Evolutionary conservation across 2,888 invertebrate species (phyloP).

Genomic region (Drosophila silvestris): DNA sequence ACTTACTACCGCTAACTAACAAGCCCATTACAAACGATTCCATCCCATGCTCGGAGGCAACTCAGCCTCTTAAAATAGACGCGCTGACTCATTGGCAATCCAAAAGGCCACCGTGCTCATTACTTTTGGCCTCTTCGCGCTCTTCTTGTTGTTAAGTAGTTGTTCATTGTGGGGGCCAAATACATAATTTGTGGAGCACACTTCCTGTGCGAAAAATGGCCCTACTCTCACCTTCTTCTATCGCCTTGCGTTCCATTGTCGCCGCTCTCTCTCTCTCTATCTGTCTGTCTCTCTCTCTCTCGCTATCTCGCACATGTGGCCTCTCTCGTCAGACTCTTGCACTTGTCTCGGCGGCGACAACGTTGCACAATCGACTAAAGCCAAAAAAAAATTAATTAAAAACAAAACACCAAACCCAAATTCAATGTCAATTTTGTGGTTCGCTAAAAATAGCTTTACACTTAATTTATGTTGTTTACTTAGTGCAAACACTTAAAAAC

Average conservation of each 20-base stretch:
- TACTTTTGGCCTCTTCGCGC: slow-evolving; percentile 15
- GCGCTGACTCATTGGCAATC: slow-evolving; percentile 52
- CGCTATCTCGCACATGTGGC: slow-evolving; percentile 31
- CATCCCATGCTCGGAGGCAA: slow-evolving; percentile 18
- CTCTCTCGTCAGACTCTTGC: slow-evolving; percentile 57
- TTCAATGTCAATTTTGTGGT: slow-evolving; percentile 74
- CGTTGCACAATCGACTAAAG: slow-evolving; percentile 65
- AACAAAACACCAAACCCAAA: slow-evolving; percentile 46
- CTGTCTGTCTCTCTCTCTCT: neutral
- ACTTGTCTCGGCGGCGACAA: slow-evolving; percentile 50
- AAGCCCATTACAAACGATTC: slow-evolving; percentile 5
- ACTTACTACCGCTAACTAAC: slow-evolving; percentile 38
- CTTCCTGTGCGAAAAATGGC: slow-evolving; percentile 52
- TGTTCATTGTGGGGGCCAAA: slow-evolving; percentile 52
- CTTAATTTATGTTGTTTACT: slow-evolving; percentile 75
- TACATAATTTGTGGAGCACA: slow-evolving; percentile 52
- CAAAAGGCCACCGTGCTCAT: slow-evolving; percentile 36
- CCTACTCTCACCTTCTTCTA: slow-evolving; percentile 13
- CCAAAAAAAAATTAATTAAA: slow-evolving; percentile 13
- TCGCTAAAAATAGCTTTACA: slow-evolving; percentile 62
- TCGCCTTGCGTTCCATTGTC: slow-evolving; percentile 33
- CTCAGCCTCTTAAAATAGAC: slow-evolving; percentile 57
- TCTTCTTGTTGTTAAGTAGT: slow-evolving; percentile 2
- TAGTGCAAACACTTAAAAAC: slow-evolving; percentile 31
- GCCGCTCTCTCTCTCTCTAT: neutral